These are phyloP conservation scores for Cordilura impudica DNA, from an alignment of 2,888 invertebrate species.

Conservation along the genomic window DNA sequence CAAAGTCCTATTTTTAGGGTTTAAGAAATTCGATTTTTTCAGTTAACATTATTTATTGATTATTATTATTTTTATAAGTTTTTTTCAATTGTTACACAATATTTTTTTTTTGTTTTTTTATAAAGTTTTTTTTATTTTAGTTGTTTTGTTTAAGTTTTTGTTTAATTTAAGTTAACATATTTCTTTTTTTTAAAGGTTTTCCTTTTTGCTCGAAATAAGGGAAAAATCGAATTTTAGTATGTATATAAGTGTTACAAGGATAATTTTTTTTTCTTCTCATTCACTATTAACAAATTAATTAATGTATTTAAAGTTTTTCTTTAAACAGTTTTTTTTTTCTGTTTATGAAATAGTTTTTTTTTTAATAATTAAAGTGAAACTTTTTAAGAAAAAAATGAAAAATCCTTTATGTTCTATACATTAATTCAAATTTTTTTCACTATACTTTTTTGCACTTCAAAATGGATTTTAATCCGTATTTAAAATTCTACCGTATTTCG, in stretches of 20 bases:
- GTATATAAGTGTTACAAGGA: conserved; percentile 71
- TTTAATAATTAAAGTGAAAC: conserved; percentile 2
- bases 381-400: conserved; percentile 12
- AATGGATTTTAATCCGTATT: conserved; percentile 72
- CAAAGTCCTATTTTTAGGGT: conserved; percentile 5
- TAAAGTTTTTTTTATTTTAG: conserved; percentile 9
- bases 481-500: conserved; percentile 65
- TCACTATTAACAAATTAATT: conserved; percentile 3
- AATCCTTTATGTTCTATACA: neutral
- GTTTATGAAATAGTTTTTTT: conserved; percentile 1
- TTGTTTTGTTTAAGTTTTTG: neutral
- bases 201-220: conserved; percentile 1
- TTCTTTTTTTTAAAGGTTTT: neutral
- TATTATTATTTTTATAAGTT: conserved; percentile 46
- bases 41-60: conserved; percentile 39
- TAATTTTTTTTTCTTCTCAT: conserved; percentile 54
- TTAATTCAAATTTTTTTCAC: conserved; percentile 63
- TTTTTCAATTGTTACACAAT: conserved; percentile 51
- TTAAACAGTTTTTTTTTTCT: conserved; percentile 49
- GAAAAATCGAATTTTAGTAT: conserved; percentile 70
- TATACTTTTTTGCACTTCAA: conserved; percentile 68
- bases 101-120: conserved; percentile 16
- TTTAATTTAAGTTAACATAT: neutral
- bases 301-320: conserved; percentile 41
- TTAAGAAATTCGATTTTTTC: conserved; percentile 8